Evolutionary conservation across 2,797 vertebrate genomes (phyloP).

Genomic region (Trachurus trachurus): DNA sequence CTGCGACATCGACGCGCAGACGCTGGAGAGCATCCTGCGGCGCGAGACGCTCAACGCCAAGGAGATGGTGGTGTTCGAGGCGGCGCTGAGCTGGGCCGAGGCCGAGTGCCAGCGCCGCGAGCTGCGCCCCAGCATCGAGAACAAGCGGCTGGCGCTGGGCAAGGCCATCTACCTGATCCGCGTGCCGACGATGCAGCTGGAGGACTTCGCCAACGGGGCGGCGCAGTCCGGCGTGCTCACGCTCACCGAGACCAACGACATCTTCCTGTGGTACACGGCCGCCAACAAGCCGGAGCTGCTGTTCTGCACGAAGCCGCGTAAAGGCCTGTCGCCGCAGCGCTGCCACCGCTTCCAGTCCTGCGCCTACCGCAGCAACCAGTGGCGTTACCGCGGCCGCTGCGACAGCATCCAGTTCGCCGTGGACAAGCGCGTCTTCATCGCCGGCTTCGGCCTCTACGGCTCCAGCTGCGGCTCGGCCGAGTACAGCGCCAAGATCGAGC

Average conservation of each 20-base stretch:
- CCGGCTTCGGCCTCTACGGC: conserved; percentile 96
- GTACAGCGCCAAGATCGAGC: conserved; percentile 97
- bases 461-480: conserved; percentile 98
- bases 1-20: conserved; percentile 95
- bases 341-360: conserved; percentile 99
- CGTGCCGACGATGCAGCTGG: conserved; percentile 94
- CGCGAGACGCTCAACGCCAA: conserved; percentile 98
- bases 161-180: conserved; percentile 96
- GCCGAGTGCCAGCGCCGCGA: conserved; percentile 94
- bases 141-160: conserved; percentile 92
- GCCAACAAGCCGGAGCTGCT: conserved; percentile 94
- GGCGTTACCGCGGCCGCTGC: conserved; percentile 96
- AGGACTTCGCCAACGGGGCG: conserved; percentile 96
- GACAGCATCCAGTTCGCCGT: conserved; percentile 99
- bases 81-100: conserved; percentile 95
- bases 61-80: conserved; percentile 96
- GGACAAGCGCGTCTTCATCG: conserved; percentile 95
- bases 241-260: conserved; percentile 96
- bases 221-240: conserved; percentile 96
- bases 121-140: conserved; percentile 89
- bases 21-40: conserved; percentile 95
- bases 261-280: conserved; percentile 98
- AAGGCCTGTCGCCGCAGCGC: conserved; percentile 93
- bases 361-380: conserved; percentile 98
- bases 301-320: conserved; percentile 92